Conservation (phyloP, 1,140 invertebrate species). For the Ceratosolen solmsi region DNA sequence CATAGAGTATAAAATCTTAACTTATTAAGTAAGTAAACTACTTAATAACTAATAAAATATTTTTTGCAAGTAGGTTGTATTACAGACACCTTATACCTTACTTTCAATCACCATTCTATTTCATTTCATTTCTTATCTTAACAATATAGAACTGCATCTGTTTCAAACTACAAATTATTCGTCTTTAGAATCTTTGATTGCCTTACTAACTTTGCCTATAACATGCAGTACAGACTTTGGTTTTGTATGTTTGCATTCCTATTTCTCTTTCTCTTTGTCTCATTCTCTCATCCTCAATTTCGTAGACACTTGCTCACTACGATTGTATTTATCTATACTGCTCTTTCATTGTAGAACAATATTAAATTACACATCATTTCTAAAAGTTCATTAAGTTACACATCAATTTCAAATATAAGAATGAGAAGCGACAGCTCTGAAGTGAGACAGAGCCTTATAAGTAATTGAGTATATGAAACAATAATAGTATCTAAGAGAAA, state of each 20-base stretch:
- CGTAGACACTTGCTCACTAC: neutral
- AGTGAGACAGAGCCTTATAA: no score
- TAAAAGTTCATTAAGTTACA: neutral
- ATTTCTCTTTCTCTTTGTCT: neutral
- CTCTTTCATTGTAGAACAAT: neutral
- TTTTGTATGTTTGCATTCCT: neutral
- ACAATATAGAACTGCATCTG: neutral
- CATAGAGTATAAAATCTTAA: no score
- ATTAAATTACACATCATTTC: neutral
- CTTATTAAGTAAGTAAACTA: no score
- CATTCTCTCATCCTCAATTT: neutral
- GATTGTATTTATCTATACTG: neutral
- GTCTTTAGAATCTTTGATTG: slow-evolving; percentile 38
- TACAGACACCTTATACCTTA: neutral
- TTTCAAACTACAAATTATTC: slow-evolving; percentile 32
- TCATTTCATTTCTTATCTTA: neutral
- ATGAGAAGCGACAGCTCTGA: neutral
- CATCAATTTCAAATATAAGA: neutral
- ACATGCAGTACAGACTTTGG: neutral
- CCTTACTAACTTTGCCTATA: neutral
- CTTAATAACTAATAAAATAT: no score
- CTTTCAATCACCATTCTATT: neutral
- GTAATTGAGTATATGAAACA: no score
- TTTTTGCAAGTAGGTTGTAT: no score
- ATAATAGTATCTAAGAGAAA: neutral